These are phyloP conservation scores for Epinotia demarniana DNA, from an alignment of 2,888 invertebrate species.

Conservation along the genomic window DNA sequence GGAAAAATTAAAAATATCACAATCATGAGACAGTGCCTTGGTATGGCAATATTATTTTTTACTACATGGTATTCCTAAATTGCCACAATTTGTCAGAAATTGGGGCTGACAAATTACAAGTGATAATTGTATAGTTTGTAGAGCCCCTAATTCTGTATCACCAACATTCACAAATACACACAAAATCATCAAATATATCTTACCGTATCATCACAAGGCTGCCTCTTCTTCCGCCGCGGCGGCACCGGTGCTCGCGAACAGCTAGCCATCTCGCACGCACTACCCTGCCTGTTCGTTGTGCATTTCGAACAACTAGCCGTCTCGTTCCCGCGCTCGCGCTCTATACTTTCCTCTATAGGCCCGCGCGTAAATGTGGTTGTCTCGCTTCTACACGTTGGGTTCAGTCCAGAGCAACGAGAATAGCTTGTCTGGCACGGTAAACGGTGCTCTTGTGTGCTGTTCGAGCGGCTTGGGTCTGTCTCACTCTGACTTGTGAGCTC, in stretches of 20 bases:
- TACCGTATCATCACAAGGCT: constrained; percentile 52
- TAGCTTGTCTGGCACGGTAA: constrained; percentile 47
- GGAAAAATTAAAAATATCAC: no score
- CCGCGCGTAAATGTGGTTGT: constrained; percentile 44
- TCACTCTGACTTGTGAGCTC: constrained; percentile 41
- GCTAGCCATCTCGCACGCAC: constrained; percentile 57
- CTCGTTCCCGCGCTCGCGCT: constrained; percentile 45
- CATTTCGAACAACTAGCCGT: constrained; percentile 34
- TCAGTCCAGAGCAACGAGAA: constrained; percentile 52
- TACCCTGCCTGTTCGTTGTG: constrained; percentile 46
- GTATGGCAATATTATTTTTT: no score
- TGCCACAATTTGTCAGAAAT: no score
- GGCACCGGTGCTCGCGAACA: constrained; percentile 61
- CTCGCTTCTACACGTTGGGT: constrained; percentile 46
- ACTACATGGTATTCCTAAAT: no score
- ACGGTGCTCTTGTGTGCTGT: constrained; percentile 28
- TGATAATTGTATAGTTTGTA: no score
- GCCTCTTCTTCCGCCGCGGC: constrained; percentile 59
- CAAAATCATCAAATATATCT: constrained; percentile 36
- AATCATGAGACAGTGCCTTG: no score
- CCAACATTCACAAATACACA: neutral
- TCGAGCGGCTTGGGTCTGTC: constrained; percentile 32
- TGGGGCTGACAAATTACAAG: no score
- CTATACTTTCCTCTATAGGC: constrained; percentile 43
- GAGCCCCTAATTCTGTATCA: no score